Evolutionary conservation across 2,113 vertebrate genomes (phyloP), one percentile per base, ranked within the genome.

Genomic region (Dasyornis broadbenti): DNA sequence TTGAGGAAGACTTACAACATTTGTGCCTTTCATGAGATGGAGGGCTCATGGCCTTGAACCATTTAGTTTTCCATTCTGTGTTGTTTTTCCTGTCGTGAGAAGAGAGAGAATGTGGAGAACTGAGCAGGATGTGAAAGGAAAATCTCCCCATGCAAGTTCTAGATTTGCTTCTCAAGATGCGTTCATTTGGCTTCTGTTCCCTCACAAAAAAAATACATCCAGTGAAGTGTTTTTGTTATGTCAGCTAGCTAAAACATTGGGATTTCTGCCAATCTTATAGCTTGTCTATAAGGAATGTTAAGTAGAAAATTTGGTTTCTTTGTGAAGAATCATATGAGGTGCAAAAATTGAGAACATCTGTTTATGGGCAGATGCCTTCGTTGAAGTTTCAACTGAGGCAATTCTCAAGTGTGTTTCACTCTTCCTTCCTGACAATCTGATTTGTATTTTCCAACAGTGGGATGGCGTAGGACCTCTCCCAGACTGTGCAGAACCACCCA

Each of bases 381-480:
- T 80, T 76, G 13, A 0, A 17, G 13, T 75, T 70, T 68, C 64
- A 66, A 0, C 39, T 60, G 47, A 70, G 39, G 37, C 44, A 84
- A 21, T 42, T 78, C 27, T 92, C 39, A 39, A 27, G 23, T 35
- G 9, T 75, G 7, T 92, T 90, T 86, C 3, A 0, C 19, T 78
- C 24, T 50, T 76, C n/a, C 27, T 76, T 86, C 40, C 72, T 97
- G 72, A 96, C 49, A 37, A 8, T 82, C 33, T 80, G 30, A 15
- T 91, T 73, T 96, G 4, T 97, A 54, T 56, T 97, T 98, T 95
- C 89, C 92, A 90, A 93, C 97, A 99, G 99, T 99, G 99, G 99
- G 99, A 99, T 97, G 99, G 99, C 18, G 99, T 99, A 81, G 99
- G 99, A 92, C 99, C 99, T 96, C 99, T 99, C 96, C 99, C 99